Evolutionary conservation across 2,797 vertebrate genomes (phyloP), one percentile per base, ranked within the genome.

Genomic region (Harpagifer antarcticus): DNA sequence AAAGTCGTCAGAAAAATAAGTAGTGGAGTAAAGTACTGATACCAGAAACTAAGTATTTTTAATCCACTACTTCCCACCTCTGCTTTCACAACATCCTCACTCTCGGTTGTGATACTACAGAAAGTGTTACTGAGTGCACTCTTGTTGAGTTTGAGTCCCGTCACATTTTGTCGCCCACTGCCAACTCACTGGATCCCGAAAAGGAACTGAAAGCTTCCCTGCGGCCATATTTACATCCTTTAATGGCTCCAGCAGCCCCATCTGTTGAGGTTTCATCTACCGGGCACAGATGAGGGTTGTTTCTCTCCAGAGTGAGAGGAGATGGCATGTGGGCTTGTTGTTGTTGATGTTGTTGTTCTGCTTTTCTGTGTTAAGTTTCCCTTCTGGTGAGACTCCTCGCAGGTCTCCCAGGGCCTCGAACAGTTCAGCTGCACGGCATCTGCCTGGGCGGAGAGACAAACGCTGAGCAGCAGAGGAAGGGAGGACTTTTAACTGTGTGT

Each of bases 351-450:
- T 83, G 65, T 58, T 72, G 72, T 79, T 76, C 57, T 70, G 72
- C 68, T 85, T 70, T 37, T 78, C 78, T 15, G 66, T 63, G 42
- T 60, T 54, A 80, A 71, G 74, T 82, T 86, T 83, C 77, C 8
- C 81, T 81, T 63, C 10, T 62, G 64, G 65, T 57, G 73, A 65
- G 71, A 49, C 66, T 44, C 82, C 68, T 75, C 64, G 31, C 17
- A 3, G 4, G 72, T 83, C 69, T 89, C 90, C 44, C 78, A 59
- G 78, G 72, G 66, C 68, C 68, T 70, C 66, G 74, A 72, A 52
- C 66, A 44, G 81, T 86, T 81, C 85, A 88, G 85, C 87, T 91
- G 88, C 52, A 37, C 66, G 68, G 45, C 78, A 73, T 88, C 86
- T 89, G 88, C 69, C 47, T 17, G 64, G 76, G 74, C 9, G 47